Percentiles rank a stretch among this genome's conserved stretches.
phyloP scores from a whole-genome alignment of 2,797 vertebrate genomes.

The Poecilia velifera region DNA sequence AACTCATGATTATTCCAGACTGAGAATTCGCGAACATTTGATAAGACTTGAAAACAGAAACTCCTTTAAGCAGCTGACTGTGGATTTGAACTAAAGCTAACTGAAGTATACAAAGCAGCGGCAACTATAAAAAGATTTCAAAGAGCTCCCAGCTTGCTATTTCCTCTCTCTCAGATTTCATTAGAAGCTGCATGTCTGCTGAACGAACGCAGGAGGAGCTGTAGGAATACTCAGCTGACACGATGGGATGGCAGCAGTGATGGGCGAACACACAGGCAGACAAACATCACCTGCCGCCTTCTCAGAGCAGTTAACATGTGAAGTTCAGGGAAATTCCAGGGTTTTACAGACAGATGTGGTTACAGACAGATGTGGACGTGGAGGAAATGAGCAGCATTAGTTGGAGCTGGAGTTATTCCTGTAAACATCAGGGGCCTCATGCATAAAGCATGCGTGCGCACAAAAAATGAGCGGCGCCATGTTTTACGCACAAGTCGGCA shows the following conservation, averaged over 20 bases:
- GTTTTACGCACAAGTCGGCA: too few relatives aligned
- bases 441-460: too few relatives aligned
- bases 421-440: neutral
- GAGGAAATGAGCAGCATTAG: neutral
- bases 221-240: neutral
- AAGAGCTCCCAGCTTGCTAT: neutral
- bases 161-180: constrained; percentile 3
- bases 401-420: neutral
- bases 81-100: neutral
- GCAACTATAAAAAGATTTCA: constrained; percentile 12
- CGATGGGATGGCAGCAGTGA: neutral
- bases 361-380: neutral
- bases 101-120: neutral
- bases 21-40: neutral
- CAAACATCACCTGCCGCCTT: neutral
- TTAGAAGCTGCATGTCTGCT: neutral
- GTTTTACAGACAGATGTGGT: neutral
- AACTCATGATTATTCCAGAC: neutral
- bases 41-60: constrained; percentile 3
- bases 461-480: too few relatives aligned
- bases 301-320: neutral
- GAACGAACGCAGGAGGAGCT: neutral
- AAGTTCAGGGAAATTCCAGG: neutral
- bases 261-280: neutral
- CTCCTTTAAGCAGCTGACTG: neutral